These are phyloP conservation scores for Porites lutea DNA, from an alignment of 64 coral and sea anemone species.

Conservation along the genomic window DNA sequence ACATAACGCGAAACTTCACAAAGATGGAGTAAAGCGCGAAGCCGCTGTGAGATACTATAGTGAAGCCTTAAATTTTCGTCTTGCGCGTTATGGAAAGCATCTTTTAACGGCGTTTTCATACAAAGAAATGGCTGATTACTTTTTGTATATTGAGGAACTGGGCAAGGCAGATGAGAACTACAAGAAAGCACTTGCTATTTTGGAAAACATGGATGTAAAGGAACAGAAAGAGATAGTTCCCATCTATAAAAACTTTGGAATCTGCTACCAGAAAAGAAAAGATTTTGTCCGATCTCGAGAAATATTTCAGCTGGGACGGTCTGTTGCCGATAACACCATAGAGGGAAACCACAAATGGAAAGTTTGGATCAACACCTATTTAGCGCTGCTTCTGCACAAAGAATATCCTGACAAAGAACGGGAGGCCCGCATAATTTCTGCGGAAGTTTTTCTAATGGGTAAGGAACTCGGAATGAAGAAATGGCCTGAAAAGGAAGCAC, in stretches of 20 bases:
- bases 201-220: not conserved
- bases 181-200: slow-evolving; percentile 42
- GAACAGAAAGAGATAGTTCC: slow-evolving; percentile 63
- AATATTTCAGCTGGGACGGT: slow-evolving; percentile 26
- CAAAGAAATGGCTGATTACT: slow-evolving; percentile 55
- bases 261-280: slow-evolving; percentile 22
- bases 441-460: slow-evolving; percentile 43
- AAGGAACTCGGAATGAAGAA: slow-evolving; percentile 18
- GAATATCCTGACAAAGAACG: slow-evolving; percentile 8
- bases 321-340: slow-evolving; percentile 30
- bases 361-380: slow-evolving; percentile 43
- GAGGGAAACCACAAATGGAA: slow-evolving; percentile 64
- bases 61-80: slow-evolving; percentile 27
- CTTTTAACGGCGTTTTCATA: slow-evolving; percentile 62
- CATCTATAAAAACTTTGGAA: slow-evolving; percentile 49
- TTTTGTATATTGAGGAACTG: not conserved
- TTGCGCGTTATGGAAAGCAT: slow-evolving; percentile 11
- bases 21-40: not conserved
- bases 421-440: slow-evolving; percentile 12
- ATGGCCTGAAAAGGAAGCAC: not conserved
- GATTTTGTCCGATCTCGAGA: not conserved
- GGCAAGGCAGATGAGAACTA: slow-evolving; percentile 24
- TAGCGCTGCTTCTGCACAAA: slow-evolving; percentile 43
- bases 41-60: slow-evolving; percentile 11
- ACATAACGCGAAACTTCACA: slow-evolving; percentile 27